Evolutionary conservation across 2,113 vertebrate species (phyloP).

Genomic region (Hipposideros armiger): DNA sequence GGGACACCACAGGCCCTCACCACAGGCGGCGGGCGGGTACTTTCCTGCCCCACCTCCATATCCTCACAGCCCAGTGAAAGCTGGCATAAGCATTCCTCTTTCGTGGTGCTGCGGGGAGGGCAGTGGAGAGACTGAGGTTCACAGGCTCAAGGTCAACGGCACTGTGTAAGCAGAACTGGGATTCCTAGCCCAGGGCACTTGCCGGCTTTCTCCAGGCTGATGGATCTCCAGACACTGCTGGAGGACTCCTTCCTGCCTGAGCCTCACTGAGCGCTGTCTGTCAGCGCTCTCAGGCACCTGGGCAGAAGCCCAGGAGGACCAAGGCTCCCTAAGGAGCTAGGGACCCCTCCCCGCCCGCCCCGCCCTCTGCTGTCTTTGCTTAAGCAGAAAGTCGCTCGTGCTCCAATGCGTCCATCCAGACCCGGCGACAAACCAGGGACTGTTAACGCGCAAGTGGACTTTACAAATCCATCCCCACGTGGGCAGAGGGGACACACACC

Average conservation of each 20-base stretch:
- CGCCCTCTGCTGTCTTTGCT: neutral
- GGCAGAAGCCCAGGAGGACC: neutral
- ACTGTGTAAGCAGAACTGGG: neutral
- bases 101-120: too few species aligned
- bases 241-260: neutral
- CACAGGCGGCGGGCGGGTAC: neutral
- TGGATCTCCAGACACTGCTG: neutral
- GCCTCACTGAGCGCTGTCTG: too few species aligned
- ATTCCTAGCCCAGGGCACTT: neutral
- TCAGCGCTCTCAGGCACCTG: fast-evolving
- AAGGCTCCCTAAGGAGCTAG: neutral
- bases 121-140: neutral
- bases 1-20: neutral
- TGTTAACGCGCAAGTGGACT: neutral
- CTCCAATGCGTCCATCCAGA: neutral
- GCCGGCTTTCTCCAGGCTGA: neutral
- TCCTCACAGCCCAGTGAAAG: neutral
- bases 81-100: neutral
- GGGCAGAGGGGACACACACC: neutral
- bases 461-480: neutral
- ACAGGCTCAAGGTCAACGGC: slow-evolving; percentile 68
- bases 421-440: neutral
- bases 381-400: neutral
- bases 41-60: neutral
- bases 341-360: neutral